phyloP scores from a whole-genome alignment of 1,140 invertebrate species.

The Cydia fagiglandana region DNA sequence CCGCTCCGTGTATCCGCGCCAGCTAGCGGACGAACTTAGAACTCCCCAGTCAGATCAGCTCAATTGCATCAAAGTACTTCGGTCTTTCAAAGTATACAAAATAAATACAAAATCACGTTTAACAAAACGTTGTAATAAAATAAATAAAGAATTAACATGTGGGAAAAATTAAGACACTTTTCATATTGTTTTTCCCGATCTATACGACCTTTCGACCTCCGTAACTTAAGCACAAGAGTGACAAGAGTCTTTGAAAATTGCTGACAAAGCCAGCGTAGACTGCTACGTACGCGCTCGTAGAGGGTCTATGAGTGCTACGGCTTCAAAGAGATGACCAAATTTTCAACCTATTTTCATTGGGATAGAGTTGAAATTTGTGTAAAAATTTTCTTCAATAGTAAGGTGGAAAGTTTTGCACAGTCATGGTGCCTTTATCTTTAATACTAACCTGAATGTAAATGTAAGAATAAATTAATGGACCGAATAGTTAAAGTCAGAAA shows the following conservation, averaged over 20 bases:
- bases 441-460: not conserved
- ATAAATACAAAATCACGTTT: too few relatives aligned
- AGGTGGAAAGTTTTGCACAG: not conserved
- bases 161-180: too few relatives aligned
- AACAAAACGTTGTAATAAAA: too few relatives aligned
- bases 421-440: not conserved
- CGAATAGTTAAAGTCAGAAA: not conserved
- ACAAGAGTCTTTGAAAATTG: not conserved
- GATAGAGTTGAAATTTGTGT: not conserved
- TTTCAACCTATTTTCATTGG: not conserved
- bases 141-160: too few relatives aligned
- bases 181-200: not conserved
- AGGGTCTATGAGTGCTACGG: not conserved
- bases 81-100: too few relatives aligned
- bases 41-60: too few relatives aligned
- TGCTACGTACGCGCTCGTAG: conserved; percentile 5
- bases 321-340: not conserved
- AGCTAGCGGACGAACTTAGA: too few relatives aligned
- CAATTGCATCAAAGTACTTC: too few relatives aligned
- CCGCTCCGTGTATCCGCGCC: too few relatives aligned
- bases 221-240: not conserved
- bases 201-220: not conserved
- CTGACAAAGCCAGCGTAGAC: not conserved
- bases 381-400: not conserved
- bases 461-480: not conserved